Percentiles rank a stretch among this genome's conserved stretches.
Conservation (phyloP, 35 echinoderm and acorn worm genomes). For the Lytechinus variegatus region DNA sequence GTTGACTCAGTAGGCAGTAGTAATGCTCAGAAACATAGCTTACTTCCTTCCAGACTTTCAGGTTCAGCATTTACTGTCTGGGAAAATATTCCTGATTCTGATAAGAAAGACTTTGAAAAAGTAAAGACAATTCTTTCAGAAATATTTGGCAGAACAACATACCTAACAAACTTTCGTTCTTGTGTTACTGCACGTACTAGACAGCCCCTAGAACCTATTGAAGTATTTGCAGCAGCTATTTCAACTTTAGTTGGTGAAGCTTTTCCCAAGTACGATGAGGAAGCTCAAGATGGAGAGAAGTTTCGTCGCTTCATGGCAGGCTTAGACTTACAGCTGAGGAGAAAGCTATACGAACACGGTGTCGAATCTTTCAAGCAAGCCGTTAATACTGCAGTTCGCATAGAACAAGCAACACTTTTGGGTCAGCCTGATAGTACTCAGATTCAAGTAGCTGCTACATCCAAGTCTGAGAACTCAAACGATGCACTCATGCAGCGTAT, state of each 20-base stretch:
- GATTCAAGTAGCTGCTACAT: slow-evolving; percentile 21
- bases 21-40: no score
- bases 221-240: slow-evolving; percentile 45
- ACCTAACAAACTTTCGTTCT: no score
- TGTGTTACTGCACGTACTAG: background rate
- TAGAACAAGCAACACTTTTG: slow-evolving; percentile 29
- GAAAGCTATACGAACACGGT: slow-evolving; percentile 47
- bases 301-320: slow-evolving; percentile 55
- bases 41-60: no score
- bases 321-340: slow-evolving; percentile 11
- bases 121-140: no score
- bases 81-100: no score
- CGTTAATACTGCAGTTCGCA: background rate
- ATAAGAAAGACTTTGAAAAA: no score
- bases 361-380: slow-evolving; percentile 13
- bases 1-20: no score
- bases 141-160: no score
- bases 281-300: slow-evolving; percentile 42
- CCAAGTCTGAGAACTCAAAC: background rate
- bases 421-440: background rate
- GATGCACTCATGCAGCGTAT: background rate
- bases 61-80: no score
- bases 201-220: background rate
- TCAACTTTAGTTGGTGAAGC: slow-evolving; percentile 29
- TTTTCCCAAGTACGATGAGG: slow-evolving; percentile 45